Percentiles rank a stretch among this genome's conserved stretches.
phyloP scores from a whole-genome alignment of 2,888 invertebrate species.

The Odontomyia ornata region DNA sequence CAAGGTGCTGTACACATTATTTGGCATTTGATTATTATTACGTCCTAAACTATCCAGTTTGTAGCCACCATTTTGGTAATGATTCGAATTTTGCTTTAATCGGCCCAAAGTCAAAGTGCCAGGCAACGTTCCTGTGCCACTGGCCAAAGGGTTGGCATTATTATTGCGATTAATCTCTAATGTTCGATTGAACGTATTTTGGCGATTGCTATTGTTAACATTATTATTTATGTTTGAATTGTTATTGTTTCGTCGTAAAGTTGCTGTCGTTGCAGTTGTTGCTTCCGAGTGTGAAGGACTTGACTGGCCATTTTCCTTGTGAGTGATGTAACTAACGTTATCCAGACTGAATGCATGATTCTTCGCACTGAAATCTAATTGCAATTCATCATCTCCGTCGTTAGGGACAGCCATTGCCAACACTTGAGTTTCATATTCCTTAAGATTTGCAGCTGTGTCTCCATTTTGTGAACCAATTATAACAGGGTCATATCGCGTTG shows the following conservation, averaged over 20 bases:
- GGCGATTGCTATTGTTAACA: conserved; percentile 59
- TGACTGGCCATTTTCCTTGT: conserved; percentile 76
- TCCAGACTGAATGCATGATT: conserved; percentile 89
- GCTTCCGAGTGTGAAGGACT: conserved; percentile 86
- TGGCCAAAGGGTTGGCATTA: conserved; percentile 60
- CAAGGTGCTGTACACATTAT: conserved; percentile 62
- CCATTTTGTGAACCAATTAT: conserved; percentile 65
- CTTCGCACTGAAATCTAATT: conserved; percentile 85
- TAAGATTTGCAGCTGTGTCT: conserved; percentile 71
- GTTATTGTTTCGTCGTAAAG: conserved; percentile 61
- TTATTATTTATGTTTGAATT: conserved; percentile 47
- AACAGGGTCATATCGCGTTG: conserved; percentile 75
- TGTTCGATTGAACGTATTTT: conserved; percentile 63
- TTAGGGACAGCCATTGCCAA: conserved; percentile 91
- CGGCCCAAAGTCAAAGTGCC: conserved; percentile 63
- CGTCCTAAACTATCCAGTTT: conserved; percentile 60
- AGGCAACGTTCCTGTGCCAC: conserved; percentile 57
- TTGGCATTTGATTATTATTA: conserved; percentile 60
- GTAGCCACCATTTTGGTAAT: conserved; percentile 63
- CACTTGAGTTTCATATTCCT: conserved; percentile 94
- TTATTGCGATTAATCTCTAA: conserved; percentile 62
- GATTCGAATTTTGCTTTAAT: conserved; percentile 62
- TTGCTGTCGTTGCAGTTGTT: conserved; percentile 81
- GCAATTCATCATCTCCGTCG: conserved; percentile 83
- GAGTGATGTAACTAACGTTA: conserved; percentile 87